phyloP scores from a whole-genome alignment of 2,797 vertebrate genomes.

The Anguilla anguilla region DNA sequence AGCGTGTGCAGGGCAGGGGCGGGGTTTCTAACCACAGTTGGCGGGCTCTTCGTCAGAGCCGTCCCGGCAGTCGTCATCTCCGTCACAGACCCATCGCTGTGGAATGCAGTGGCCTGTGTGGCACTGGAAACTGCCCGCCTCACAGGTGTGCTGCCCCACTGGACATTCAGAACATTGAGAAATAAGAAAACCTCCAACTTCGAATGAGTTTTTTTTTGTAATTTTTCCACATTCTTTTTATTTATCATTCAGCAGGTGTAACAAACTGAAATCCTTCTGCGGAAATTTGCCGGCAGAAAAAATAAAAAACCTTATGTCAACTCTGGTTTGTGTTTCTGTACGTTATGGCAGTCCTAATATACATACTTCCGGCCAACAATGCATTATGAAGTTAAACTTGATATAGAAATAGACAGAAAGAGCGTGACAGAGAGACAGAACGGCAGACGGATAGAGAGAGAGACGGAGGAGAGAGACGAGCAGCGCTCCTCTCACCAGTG shows the following conservation, averaged over 20 bases:
- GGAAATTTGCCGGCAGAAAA: too few species aligned
- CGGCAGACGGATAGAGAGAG: background rate
- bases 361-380: too few species aligned
- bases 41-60: conserved; percentile 87
- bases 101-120: conserved; percentile 95
- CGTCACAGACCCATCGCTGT: conserved; percentile 93
- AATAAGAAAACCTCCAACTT: too few species aligned
- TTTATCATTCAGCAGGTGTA: too few species aligned
- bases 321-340: too few species aligned
- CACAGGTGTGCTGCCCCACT: conserved; percentile 93
- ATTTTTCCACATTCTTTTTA: too few species aligned
- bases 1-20: background rate
- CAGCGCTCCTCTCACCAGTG: conserved; percentile 75
- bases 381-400: too few species aligned
- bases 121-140: conserved; percentile 94
- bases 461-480: background rate
- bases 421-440: background rate
- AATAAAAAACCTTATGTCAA: too few species aligned
- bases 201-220: too few species aligned
- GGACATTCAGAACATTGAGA: too few species aligned
- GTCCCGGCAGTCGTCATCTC: conserved; percentile 92
- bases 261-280: too few species aligned
- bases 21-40: conserved; percentile 73
- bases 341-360: too few species aligned
- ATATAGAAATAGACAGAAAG: background rate